phyloP scores from a whole-genome alignment of 2,797 vertebrate genomes.

The Brachymystax lenok region DNA sequence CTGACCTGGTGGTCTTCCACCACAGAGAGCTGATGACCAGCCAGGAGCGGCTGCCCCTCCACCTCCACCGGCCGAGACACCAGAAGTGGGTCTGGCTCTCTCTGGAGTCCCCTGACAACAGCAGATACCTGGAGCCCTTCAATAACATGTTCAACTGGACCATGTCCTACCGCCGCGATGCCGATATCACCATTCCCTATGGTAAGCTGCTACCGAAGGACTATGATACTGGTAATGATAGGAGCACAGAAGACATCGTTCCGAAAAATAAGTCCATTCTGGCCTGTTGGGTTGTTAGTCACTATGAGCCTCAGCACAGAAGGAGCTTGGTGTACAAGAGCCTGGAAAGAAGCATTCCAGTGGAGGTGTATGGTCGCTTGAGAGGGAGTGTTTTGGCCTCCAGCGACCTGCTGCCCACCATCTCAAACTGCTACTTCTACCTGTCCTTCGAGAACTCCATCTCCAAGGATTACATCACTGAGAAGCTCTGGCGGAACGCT shows the following conservation, averaged over 20 bases:
- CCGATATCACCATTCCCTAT: conserved; percentile 86
- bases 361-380: conserved; percentile 81
- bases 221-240: background rate
- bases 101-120: conserved; percentile 82
- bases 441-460: conserved; percentile 90
- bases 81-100: conserved; percentile 94
- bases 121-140: conserved; percentile 58
- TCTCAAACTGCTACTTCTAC: conserved; percentile 90
- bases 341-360: conserved; percentile 69
- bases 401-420: conserved; percentile 73
- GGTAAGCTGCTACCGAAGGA: conserved; percentile 74
- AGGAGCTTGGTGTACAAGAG: conserved; percentile 76
- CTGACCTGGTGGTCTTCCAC: conserved; percentile 87
- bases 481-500: conserved; percentile 92
- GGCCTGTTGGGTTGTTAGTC: conserved; percentile 90
- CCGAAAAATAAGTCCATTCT: conserved; percentile 72
- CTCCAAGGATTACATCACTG: conserved; percentile 89
- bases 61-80: conserved; percentile 53
- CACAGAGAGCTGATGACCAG: conserved; percentile 69
- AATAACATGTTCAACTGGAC: conserved; percentile 87
- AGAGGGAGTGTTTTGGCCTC: conserved; percentile 57
- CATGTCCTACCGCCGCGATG: conserved; percentile 84
- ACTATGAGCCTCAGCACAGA: conserved; percentile 75
- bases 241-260: conserved; percentile 19
- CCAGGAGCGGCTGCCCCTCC: conserved; percentile 64